phyloP scores from a whole-genome alignment of 2,797 vertebrate genomes.

The Chiroxiphia lanceolata region DNA sequence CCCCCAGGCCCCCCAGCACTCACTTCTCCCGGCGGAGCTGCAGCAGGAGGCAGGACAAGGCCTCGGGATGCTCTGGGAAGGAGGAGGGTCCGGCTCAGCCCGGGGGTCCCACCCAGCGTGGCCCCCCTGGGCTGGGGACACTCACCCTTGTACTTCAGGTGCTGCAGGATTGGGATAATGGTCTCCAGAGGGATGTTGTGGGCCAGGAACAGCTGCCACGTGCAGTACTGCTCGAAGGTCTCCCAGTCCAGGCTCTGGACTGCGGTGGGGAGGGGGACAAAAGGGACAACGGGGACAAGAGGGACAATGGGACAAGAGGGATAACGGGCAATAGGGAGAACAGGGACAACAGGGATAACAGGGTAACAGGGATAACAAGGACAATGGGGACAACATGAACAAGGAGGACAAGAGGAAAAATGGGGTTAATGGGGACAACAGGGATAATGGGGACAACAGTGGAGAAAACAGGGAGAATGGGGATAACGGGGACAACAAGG shows the following conservation, averaged over 20 bases:
- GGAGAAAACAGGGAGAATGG: background rate
- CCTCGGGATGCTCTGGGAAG: slow-evolving; percentile 89
- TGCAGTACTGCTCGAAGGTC: slow-evolving; percentile 97
- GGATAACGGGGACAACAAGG: background rate
- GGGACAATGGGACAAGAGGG: background rate
- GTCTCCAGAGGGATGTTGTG: slow-evolving; percentile 94
- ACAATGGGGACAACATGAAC: background rate
- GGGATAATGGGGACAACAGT: background rate
- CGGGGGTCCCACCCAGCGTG: no score
- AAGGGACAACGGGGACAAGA: background rate
- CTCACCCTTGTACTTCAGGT: slow-evolving; percentile 96
- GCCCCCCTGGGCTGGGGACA: background rate
- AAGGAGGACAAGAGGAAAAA: background rate
- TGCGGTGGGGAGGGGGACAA: slow-evolving; percentile 4
- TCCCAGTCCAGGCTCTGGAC: slow-evolving; percentile 97
- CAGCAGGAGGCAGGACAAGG: slow-evolving; percentile 90
- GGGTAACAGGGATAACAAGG: background rate
- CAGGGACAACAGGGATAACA: background rate
- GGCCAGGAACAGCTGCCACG: slow-evolving; percentile 96
- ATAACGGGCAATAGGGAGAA: rapidly evolving
- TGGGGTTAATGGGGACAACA: background rate
- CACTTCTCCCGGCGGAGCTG: slow-evolving; percentile 94
- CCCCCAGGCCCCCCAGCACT: background rate
- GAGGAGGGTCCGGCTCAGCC: background rate
- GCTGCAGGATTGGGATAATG: slow-evolving; percentile 95